These are phyloP conservation scores for Salvelinus sp. DNA, from an alignment of 2,113 vertebrate genomes.

Conservation along the genomic window DNA sequence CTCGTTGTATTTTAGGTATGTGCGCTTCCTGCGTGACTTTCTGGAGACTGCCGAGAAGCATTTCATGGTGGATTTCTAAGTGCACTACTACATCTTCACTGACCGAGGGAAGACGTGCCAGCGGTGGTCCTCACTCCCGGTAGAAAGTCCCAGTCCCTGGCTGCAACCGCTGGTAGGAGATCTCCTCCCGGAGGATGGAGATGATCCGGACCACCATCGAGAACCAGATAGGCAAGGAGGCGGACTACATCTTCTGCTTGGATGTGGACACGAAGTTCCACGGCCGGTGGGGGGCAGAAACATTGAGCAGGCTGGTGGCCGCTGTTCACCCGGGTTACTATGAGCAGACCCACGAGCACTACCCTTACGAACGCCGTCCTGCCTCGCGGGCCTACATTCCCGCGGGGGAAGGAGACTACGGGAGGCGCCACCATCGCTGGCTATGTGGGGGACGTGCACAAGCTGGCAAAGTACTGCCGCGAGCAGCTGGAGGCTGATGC, in stretches of 20 bases:
- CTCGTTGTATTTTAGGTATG: too few species aligned
- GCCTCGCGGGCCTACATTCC: slow-evolving; percentile 59
- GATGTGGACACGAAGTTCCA: slow-evolving; percentile 61
- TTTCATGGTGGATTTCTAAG: slow-evolving; percentile 65
- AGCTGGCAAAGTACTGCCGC: not conserved
- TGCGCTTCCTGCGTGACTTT: too few species aligned
- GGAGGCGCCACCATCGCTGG: not conserved
- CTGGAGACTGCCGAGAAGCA: slow-evolving; percentile 61
- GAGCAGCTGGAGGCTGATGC: not conserved
- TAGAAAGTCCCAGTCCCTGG: not conserved
- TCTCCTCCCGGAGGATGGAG: slow-evolving; percentile 66
- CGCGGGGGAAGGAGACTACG: not conserved
- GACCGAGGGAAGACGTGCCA: not conserved
- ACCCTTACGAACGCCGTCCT: slow-evolving; percentile 68
- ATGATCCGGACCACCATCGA: slow-evolving; percentile 54
- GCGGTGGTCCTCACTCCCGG: slow-evolving; percentile 17
- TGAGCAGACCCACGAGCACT: not conserved
- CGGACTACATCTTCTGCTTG: slow-evolving; percentile 71
- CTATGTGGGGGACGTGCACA: not conserved
- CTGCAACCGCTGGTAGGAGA: slow-evolving; percentile 64
- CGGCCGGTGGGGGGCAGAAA: slow-evolving; percentile 64
- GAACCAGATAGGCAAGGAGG: slow-evolving; percentile 5
- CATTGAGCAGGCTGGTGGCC: slow-evolving; percentile 61
- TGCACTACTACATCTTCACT: slow-evolving; percentile 75
- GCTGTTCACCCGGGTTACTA: slow-evolving; percentile 69